phyloP scores from a whole-genome alignment of 2,113 vertebrate species.

The Peromyscus californicus region DNA sequence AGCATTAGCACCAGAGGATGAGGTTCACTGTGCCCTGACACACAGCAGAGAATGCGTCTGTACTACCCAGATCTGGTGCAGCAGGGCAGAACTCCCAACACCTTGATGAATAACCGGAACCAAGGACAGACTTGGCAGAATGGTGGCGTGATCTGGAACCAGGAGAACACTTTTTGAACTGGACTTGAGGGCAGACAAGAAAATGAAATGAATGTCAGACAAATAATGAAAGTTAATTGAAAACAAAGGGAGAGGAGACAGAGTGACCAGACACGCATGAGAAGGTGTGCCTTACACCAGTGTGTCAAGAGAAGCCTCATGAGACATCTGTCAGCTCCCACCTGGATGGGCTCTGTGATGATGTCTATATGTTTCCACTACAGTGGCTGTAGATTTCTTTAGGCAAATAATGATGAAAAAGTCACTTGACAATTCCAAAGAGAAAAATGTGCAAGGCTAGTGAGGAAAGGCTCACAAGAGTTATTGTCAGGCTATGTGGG shows the following conservation, averaged over 20 bases:
- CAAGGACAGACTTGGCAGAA: too few relatives aligned
- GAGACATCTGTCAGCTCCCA: accelerated
- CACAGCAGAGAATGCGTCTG: accelerated
- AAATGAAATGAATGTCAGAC: neutral
- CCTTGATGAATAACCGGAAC: neutral
- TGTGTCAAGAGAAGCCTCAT: accelerated
- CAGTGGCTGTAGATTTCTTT: constrained; percentile 54
- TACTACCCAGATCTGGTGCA: neutral
- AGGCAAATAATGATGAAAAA: constrained; percentile 77
- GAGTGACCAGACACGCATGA: accelerated
- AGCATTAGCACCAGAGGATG: accelerated
- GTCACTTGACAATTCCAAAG: constrained; percentile 67
- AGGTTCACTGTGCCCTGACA: accelerated
- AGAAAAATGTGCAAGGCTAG: constrained; percentile 59
- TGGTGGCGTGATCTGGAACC: accelerated
- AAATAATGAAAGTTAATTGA: neutral
- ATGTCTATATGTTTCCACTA: constrained; percentile 12
- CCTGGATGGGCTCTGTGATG: accelerated
- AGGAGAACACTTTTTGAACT: neutral
- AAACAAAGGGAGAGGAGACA: neutral
- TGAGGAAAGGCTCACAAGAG: neutral
- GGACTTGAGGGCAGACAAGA: neutral
- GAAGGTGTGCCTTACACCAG: accelerated
- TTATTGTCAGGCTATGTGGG: constrained; percentile 49
- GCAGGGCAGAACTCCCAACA: too few relatives aligned